Evolutionary conservation across 2,888 invertebrate species (phyloP).

Genomic region (Protula sp.): DNA sequence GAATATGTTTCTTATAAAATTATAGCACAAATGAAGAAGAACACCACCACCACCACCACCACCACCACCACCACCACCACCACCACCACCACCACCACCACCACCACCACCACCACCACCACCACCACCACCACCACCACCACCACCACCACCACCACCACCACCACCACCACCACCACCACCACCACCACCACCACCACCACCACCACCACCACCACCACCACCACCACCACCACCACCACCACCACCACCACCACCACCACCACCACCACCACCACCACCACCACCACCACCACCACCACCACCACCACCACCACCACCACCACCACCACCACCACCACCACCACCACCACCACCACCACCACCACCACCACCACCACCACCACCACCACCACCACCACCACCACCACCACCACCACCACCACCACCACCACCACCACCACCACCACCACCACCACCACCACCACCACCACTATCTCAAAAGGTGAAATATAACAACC

Average conservation of each 20-base stretch:
- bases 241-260: not conserved
- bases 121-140: conserved; percentile 2
- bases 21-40: too few relatives aligned
- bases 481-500: not conserved
- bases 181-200: conserved; percentile 2
- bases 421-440: conserved; percentile 5
- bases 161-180: not conserved
- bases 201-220: conserved; percentile 3
- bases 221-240: conserved; percentile 1
- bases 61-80: not conserved
- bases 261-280: not conserved
- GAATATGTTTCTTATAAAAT: too few relatives aligned
- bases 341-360: conserved; percentile 1
- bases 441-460: not conserved
- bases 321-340: not conserved
- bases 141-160: conserved; percentile 4
- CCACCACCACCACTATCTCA: not conserved
- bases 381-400: not conserved
- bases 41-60: too few relatives aligned
- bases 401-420: too few relatives aligned
- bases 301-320: not conserved
- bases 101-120: conserved; percentile 3
- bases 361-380: not conserved
- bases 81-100: conserved; percentile 1
- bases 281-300: not conserved